Percentiles rank a stretch among this genome's conserved stretches.
Evolutionary conservation across 1,140 invertebrate species (phyloP).

Genomic region (Wiebesia pumilae): DNA sequence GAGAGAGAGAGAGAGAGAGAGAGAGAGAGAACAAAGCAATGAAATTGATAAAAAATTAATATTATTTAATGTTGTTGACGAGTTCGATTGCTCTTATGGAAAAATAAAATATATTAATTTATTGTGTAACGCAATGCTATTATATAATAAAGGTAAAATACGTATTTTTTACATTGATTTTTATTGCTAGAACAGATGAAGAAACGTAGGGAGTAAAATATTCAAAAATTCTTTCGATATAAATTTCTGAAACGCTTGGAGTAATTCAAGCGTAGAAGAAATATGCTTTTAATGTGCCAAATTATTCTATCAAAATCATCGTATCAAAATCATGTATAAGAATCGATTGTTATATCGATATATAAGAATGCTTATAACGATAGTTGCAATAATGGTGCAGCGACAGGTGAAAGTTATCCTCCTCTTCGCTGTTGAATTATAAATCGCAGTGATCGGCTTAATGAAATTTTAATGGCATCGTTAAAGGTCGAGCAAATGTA

Average conservation of each 20-base stretch:
- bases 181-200: neutral
- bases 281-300: neutral
- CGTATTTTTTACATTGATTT: neutral
- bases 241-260: neutral
- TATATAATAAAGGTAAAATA: too few species aligned
- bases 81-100: too few species aligned
- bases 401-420: constrained; percentile 29
- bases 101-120: too few species aligned
- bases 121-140: too few species aligned
- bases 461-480: too few species aligned
- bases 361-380: too few species aligned
- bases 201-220: too few species aligned
- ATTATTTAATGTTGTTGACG: too few species aligned
- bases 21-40: too few species aligned
- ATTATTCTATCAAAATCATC: too few species aligned
- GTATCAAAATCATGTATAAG: neutral
- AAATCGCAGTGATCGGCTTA: neutral
- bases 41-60: too few species aligned
- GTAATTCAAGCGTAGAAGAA: neutral
- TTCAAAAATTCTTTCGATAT: neutral
- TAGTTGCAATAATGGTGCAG: neutral
- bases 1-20: too few species aligned
- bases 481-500: neutral
- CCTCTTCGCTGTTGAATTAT: neutral
- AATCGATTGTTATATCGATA: constrained; percentile 1